Conservation (phyloP, 2,797 vertebrate species). For the Pogoniulus pusillus region DNA sequence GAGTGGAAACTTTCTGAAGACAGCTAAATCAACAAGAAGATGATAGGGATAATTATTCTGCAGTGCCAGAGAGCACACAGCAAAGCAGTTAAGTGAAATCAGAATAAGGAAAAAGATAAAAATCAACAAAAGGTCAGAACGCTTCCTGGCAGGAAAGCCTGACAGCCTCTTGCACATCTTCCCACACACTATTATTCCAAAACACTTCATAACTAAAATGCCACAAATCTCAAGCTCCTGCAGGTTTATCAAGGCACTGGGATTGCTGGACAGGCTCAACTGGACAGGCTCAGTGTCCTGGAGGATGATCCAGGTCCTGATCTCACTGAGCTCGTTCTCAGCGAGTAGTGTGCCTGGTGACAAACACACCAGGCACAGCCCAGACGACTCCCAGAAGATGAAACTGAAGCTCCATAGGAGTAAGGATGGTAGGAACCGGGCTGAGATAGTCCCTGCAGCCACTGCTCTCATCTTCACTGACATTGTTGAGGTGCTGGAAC, state of each 20-base stretch:
- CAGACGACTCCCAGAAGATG: background rate
- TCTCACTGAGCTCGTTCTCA: fast-evolving
- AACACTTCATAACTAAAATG: background rate
- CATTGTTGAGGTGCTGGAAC: too few relatives aligned
- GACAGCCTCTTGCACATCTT: background rate
- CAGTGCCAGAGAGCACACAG: background rate
- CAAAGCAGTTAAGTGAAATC: background rate
- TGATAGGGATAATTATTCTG: background rate
- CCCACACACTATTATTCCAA: background rate
- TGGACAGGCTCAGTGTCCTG: background rate
- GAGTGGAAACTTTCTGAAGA: background rate
- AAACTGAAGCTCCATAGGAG: background rate
- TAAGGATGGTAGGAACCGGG: fast-evolving
- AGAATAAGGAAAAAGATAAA: background rate
- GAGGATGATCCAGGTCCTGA: background rate
- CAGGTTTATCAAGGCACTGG: too few relatives aligned
- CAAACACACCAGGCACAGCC: background rate
- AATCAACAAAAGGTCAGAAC: background rate
- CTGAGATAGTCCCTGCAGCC: background rate
- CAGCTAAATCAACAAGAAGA: background rate
- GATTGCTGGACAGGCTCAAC: background rate
- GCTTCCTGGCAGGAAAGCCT: background rate
- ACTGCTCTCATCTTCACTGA: background rate
- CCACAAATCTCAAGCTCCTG: background rate
- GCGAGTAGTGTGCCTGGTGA: fast-evolving